Base-by-base conservation (phyloP, 2,888 invertebrate genomes). In the Sphaerophoria taeniata region DNA sequence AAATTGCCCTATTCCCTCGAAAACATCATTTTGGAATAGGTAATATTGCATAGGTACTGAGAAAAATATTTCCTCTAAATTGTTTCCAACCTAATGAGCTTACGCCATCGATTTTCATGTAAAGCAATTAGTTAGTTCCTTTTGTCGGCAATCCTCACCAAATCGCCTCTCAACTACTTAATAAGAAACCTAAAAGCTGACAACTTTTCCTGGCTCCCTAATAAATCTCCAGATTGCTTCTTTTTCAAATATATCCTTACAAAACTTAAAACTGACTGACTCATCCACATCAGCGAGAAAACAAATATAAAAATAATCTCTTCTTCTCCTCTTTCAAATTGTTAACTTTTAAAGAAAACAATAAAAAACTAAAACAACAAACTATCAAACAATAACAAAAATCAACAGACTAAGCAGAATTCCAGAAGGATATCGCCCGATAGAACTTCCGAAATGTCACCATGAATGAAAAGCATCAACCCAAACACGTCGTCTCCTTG, bases 371-470 rank as follows among this genome's bases (percentile, higher is more conserved):
- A n/a, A 56, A 33, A 45, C 16, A 33, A 45, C 16, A 49, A 71
- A 49, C 33, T 51, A 49, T 47, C 36, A 67, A 56, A 61, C 9
- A 70, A 74, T 63, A 47, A 53, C 76, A 72, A 67, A 47, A 49
- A 73, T 70, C 70, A 67, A 65, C 74, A 53, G 39, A 76, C 71
- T 55, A 74, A 76, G 69, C 36, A 51, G 49, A 43, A 67, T 70
- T 71, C 36, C 72, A 74, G 45, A 39, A 16, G 53, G 76, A 80
- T 60, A 55, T 47, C 43, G 65, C 60, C 69, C 61, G 47, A 34
- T 39, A 69, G 45, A 80, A 83, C 43, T 84, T 79, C 75, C 56
- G 24, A 84, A 84, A 79, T 84, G 79, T 75, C 83, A 79, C 43
- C 71, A 72, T 58, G 82, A 63, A 73, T 11, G 47, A 24, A 67